Conservation (phyloP, 2,113 vertebrate species). For the Cyphotilapia sp. region DNA sequence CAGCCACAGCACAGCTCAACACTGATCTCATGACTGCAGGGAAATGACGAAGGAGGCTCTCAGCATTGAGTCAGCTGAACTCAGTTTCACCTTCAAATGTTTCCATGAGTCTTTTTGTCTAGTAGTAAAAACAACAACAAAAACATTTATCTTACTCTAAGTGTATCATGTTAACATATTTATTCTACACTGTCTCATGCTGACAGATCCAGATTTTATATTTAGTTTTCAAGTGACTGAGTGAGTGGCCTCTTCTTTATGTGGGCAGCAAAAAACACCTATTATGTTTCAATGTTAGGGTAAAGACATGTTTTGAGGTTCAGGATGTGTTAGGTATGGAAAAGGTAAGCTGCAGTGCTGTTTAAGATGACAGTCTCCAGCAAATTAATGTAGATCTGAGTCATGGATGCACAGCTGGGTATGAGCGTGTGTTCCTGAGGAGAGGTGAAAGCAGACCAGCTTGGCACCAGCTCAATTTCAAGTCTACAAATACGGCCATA, state of each 20-base stretch:
- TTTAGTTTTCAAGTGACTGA: rapidly evolving
- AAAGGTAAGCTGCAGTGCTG: neutral
- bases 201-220: neutral
- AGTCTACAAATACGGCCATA: neutral
- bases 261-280: neutral
- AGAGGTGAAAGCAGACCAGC: neutral
- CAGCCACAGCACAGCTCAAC: neutral
- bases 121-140: neutral
- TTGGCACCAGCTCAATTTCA: conserved; percentile 23
- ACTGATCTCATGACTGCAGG: neutral
- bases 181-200: neutral
- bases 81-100: neutral
- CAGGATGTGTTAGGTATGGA: neutral
- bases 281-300: neutral
- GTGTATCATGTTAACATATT: rapidly evolving
- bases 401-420: neutral
- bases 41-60: neutral
- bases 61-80: conserved; percentile 4
- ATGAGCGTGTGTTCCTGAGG: neutral
- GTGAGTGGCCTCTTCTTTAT: neutral
- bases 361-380: neutral
- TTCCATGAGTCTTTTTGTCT: neutral
- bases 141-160: neutral
- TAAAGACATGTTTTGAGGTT: neutral
- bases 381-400: neutral